These are phyloP conservation scores for Fulmarus glacialis DNA, from an alignment of 2,113 vertebrate species.

Conservation along the genomic window DNA sequence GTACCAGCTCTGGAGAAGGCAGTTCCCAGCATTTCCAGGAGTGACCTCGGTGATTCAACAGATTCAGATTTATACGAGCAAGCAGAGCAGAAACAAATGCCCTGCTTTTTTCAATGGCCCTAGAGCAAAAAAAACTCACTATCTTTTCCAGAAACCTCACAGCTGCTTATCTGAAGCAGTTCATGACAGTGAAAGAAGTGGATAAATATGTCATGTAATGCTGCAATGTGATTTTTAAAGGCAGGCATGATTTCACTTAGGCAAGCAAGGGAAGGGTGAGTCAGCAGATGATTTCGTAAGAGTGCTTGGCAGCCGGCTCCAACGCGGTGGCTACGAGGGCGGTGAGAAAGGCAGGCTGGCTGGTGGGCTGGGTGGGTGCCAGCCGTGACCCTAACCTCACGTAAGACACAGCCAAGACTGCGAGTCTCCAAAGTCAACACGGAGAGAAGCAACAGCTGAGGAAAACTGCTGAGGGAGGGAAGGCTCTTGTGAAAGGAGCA, in stretches of 20 bases:
- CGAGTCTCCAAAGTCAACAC: neutral
- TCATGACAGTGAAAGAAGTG: neutral
- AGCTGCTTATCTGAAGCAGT: conserved; percentile 10
- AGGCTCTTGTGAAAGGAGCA: neutral
- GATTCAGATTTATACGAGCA: neutral
- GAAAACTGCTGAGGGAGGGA: neutral
- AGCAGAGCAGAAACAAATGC: neutral
- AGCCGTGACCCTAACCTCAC: neutral
- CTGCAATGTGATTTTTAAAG: conserved; percentile 19
- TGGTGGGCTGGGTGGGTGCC: neutral
- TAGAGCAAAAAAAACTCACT: neutral
- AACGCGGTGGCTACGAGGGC: accelerated
- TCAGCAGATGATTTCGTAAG: conserved; percentile 39
- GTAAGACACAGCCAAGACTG: neutral
- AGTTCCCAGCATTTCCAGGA: neutral
- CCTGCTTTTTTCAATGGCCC: neutral
- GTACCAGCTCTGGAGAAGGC: neutral
- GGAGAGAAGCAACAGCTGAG: neutral
- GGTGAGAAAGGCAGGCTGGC: neutral
- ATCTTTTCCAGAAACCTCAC: neutral
- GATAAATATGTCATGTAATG: conserved; percentile 15
- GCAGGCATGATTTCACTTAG: conserved; percentile 24
- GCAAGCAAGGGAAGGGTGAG: conserved; percentile 37
- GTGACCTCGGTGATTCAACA: neutral
- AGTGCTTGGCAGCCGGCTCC: neutral